Base-by-base conservation (phyloP, 2,888 invertebrate genomes). In the Cosmia pyralina region DNA sequence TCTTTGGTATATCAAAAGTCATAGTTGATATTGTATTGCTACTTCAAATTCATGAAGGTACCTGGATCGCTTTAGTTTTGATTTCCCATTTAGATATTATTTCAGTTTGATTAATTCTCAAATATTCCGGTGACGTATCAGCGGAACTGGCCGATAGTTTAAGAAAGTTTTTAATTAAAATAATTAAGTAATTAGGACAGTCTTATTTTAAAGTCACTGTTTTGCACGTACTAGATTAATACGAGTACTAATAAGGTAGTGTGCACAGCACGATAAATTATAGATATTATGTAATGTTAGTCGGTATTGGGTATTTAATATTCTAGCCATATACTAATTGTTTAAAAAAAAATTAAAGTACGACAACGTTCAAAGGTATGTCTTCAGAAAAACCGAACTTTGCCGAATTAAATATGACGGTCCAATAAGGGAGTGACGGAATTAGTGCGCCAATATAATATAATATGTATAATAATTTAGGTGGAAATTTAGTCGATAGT, bases 31-130 rank as follows among this genome's bases (percentile, higher is more conserved):
- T 17, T 67, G 53, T 68, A 71, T 52, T 63, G 69, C 74, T 83
- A 83, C 79, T 81, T 81, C 70, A 17, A 38, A 52, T 38, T 59
- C 58, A 62, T 69, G 65, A 71, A 79, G 59, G 52, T 71, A 69
- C 46, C 82, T 81, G 65, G 63, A 57, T 48, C 1, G 17, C 19
- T n/a, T n/a, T 2, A 15, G n/a, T 38, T 48, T 34, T n/a, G n/a
- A n/a, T n/a, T 8, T 52, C 44, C 1, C 13, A 17, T 13, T 15
- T 19, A n/a, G 3, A 15, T 50, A 13, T 6, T 13, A n/a, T 7
- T 22, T 22, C 8, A 41, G 41, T 41, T 8, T 17, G 34, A 50
- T 50, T 22, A 13, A 28, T 28, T 28, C 13, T 50, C n/a, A 41
- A 38, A n/a, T n/a, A 11, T 10, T 28, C 13, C 48, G 17, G 7